A percentile compares a stretch with the other conserved stretches of the same genome.
These are phyloP conservation scores for Galerucella pusilla DNA, from an alignment of 2,888 invertebrate genomes.

Conservation along the genomic window DNA sequence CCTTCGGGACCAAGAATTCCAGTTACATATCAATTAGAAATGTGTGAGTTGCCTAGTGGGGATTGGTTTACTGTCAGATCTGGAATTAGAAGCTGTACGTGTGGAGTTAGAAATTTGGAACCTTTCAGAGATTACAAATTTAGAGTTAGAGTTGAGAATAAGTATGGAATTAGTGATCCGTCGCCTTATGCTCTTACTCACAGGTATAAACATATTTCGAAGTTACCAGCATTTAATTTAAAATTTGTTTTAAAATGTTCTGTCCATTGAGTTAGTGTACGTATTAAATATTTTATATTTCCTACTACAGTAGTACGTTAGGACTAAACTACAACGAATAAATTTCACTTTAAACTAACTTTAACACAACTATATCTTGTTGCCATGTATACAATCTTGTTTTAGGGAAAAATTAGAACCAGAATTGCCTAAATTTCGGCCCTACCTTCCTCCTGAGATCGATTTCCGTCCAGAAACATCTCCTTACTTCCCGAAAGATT, in stretches of 20 bases:
- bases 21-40: slow-evolving; percentile 94
- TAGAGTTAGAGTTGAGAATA: slow-evolving; percentile 95
- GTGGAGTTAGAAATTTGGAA: slow-evolving; percentile 89
- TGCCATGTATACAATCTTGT: slow-evolving; percentile 33
- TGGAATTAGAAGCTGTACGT: slow-evolving; percentile 88
- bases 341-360: background rate
- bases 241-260: background rate
- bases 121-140: slow-evolving; percentile 96
- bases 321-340: background rate
- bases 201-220: slow-evolving; percentile 57
- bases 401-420: slow-evolving; percentile 79
- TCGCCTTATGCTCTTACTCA: slow-evolving; percentile 90
- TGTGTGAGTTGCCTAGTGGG: slow-evolving; percentile 90
- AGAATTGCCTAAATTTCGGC: slow-evolving; percentile 81
- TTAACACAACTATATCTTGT: slow-evolving; percentile 9
- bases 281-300: no score
- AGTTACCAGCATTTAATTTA: background rate
- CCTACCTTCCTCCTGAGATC: slow-evolving; percentile 82
- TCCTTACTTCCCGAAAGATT: slow-evolving; percentile 91
- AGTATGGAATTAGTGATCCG: slow-evolving; percentile 95
- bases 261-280: background rate
- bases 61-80: slow-evolving; percentile 92
- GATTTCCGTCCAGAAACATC: slow-evolving; percentile 88
- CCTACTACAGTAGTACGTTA: background rate
- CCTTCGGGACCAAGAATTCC: slow-evolving; percentile 88